phyloP scores from a whole-genome alignment of 2,888 invertebrate species.

The Adineta ricciae region DNA sequence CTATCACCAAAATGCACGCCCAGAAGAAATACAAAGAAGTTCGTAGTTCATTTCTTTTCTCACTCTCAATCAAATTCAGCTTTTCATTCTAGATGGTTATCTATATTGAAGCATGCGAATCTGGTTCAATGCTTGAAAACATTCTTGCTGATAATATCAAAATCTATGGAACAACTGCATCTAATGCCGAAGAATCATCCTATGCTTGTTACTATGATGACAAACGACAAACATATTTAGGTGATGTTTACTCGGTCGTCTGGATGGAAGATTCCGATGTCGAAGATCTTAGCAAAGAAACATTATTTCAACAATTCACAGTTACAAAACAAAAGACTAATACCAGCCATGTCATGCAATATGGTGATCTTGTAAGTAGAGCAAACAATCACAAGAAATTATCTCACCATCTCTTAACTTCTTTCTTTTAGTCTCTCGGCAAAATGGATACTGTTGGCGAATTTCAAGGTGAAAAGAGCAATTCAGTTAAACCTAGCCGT shows the following conservation, averaged over 20 bases:
- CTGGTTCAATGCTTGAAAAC: constrained; percentile 58
- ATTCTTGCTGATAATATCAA: constrained; percentile 53
- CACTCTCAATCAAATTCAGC: constrained; percentile 14
- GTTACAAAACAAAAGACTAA: constrained; percentile 55
- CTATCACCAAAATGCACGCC: constrained; percentile 50
- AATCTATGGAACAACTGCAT: constrained; percentile 58
- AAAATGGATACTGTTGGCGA: constrained; percentile 20
- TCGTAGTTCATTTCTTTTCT: constrained; percentile 34
- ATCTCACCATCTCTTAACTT: neutral
- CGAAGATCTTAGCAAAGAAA: constrained; percentile 26
- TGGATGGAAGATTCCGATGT: constrained; percentile 59
- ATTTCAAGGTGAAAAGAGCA: constrained; percentile 24
- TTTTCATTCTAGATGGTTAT: constrained; percentile 53
- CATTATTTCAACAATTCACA: constrained; percentile 36
- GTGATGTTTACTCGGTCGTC: constrained; percentile 58
- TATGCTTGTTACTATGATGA: constrained; percentile 57
- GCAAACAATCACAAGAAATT: neutral
- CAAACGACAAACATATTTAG: constrained; percentile 53
- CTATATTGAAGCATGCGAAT: constrained; percentile 59
- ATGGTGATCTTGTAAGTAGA: constrained; percentile 51
- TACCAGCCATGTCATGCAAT: constrained; percentile 57
- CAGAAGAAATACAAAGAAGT: constrained; percentile 52
- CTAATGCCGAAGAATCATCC: constrained; percentile 56
- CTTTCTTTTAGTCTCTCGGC: neutral
- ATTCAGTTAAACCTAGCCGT: neutral